phyloP scores from a whole-genome alignment of 2,888 invertebrate genomes.

The Lepidochitona cinerea region DNA sequence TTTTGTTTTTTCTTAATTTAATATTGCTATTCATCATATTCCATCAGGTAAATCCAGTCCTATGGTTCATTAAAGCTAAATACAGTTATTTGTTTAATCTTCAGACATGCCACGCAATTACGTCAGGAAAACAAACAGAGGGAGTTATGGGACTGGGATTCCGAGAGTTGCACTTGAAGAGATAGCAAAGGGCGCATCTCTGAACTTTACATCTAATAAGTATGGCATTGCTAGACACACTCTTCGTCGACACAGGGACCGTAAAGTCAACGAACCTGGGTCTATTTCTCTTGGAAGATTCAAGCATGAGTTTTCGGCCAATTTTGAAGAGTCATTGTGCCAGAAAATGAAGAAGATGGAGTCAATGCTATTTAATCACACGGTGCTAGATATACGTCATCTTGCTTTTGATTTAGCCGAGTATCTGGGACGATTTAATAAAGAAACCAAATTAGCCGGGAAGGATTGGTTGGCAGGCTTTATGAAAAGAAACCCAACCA shows the following conservation, averaged over 20 bases:
- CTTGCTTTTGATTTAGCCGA: background rate
- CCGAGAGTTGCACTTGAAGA: background rate
- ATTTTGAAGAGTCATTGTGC: background rate
- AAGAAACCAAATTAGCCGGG: background rate
- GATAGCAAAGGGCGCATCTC: background rate
- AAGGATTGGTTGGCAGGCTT: background rate
- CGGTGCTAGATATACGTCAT: background rate
- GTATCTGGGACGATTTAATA: background rate
- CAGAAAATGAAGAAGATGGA: background rate
- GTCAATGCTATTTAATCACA: background rate
- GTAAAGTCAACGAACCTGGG: background rate
- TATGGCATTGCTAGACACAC: background rate
- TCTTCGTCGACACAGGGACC: background rate
- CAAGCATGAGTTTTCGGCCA: background rate
- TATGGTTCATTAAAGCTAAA: background rate
- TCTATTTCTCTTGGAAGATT: background rate
- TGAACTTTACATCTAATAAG: background rate
- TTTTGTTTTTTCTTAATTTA: too few species aligned
- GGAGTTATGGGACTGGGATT: background rate
- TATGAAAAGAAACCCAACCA: too few species aligned
- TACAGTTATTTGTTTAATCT: background rate
- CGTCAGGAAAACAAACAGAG: background rate
- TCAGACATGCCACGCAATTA: background rate
- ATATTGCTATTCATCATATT: too few species aligned
- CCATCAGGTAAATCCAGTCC: too few species aligned